Conservation (phyloP, 2,797 vertebrate genomes). For the Aldrovandia affinis region DNA sequence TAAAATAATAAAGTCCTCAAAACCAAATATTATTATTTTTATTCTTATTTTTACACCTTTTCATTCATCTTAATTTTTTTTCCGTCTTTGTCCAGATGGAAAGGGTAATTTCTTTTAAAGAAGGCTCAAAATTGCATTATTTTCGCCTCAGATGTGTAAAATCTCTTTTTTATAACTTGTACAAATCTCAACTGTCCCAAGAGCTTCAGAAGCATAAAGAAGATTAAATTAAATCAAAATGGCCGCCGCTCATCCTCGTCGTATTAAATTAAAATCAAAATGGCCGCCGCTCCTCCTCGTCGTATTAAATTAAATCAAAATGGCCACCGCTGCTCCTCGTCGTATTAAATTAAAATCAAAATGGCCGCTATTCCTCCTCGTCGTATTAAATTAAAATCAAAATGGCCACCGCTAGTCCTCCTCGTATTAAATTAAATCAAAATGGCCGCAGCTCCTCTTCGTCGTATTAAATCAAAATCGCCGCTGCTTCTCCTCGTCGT, state of each 20-base stretch:
- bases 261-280: background rate
- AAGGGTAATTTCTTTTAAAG: slow-evolving; percentile 69
- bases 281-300: slow-evolving; percentile 88
- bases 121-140: slow-evolving; percentile 87
- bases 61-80: slow-evolving; percentile 48
- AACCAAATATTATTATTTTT: background rate
- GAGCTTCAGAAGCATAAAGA: slow-evolving; percentile 77
- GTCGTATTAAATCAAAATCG: background rate
- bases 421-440: background rate
- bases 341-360: background rate
- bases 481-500: slow-evolving; percentile 91
- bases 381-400: background rate
- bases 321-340: slow-evolving; percentile 88
- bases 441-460: slow-evolving; percentile 86
- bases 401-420: slow-evolving; percentile 86
- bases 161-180: slow-evolving; percentile 88
- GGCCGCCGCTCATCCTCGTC: slow-evolving; percentile 88
- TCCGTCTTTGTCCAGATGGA: slow-evolving; percentile 69
- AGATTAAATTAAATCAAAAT: background rate
- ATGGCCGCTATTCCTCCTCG: slow-evolving; percentile 87
- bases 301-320: background rate
- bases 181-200: slow-evolving; percentile 83
- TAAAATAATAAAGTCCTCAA: too few species aligned
- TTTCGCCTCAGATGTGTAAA: slow-evolving; percentile 88
- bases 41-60: background rate